Conservation (phyloP, 1,140 invertebrate genomes). For the Bathynomus jamesi region DNA sequence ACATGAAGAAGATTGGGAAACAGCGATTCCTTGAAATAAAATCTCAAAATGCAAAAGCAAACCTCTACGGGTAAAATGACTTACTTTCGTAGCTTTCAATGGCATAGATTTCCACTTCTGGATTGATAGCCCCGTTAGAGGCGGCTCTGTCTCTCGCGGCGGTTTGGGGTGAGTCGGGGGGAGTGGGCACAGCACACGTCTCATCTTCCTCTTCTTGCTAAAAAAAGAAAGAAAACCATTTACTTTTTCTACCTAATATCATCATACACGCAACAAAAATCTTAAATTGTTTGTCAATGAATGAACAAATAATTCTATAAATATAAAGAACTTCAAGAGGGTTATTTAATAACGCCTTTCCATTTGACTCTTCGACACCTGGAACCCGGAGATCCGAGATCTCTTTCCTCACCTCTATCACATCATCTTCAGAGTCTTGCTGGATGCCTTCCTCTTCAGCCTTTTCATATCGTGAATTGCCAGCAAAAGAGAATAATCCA, state of each 20-base stretch:
- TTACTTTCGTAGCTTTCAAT: slow-evolving; percentile 57
- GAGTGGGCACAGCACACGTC: slow-evolving; percentile 54
- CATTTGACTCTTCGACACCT: too few species aligned
- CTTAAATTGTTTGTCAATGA: too few species aligned
- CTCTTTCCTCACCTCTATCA: slow-evolving; percentile 18
- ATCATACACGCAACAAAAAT: too few species aligned
- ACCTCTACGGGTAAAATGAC: slow-evolving; percentile 10
- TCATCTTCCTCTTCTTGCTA: slow-evolving; percentile 46
- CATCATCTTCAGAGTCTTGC: slow-evolving; percentile 25
- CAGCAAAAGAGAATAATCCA: slow-evolving; percentile 96
- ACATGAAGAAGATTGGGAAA: too few species aligned
- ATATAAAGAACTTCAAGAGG: neutral
- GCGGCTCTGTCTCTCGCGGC: slow-evolving; percentile 52
- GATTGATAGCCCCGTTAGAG: slow-evolving; percentile 75
- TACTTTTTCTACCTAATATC: too few species aligned
- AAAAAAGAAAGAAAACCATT: neutral
- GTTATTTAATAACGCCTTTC: neutral
- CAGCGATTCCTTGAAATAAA: too few species aligned
- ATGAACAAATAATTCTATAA: too few species aligned
- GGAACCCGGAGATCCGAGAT: neutral
- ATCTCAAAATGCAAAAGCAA: neutral
- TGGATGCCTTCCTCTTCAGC: slow-evolving; percentile 59
- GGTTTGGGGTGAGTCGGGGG: slow-evolving; percentile 77
- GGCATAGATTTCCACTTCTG: slow-evolving; percentile 92
- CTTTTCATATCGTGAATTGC: slow-evolving; percentile 84